phyloP scores from a whole-genome alignment of 2,888 invertebrate species.

The Pantelozetes paolii region DNA sequence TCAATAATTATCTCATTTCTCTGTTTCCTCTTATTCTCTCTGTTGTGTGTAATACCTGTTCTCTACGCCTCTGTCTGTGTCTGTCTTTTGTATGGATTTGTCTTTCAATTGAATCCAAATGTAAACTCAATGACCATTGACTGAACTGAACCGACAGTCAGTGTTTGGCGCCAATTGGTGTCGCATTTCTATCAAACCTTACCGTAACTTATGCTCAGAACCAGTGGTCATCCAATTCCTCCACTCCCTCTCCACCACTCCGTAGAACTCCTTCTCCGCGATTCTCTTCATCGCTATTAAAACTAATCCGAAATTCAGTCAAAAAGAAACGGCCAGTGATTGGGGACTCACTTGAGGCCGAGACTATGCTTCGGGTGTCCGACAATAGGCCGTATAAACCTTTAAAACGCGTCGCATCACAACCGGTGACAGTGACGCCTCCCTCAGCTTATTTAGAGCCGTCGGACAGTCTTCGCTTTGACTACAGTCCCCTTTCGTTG shows the following conservation, averaged over 20 bases:
- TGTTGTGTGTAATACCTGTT: too few relatives aligned
- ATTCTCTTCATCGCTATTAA: constrained; percentile 25
- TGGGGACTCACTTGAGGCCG: constrained; percentile 39
- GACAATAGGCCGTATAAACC: constrained; percentile 10
- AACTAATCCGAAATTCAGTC: constrained; percentile 23
- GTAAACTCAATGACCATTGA: neutral
- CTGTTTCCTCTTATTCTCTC: too few relatives aligned
- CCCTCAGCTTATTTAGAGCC: constrained; percentile 5
- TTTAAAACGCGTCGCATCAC: constrained; percentile 45
- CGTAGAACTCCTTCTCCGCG: constrained; percentile 32
- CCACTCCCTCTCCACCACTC: constrained; percentile 21
- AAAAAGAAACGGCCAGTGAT: constrained; percentile 34
- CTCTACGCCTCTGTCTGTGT: neutral
- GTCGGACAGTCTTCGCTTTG: neutral
- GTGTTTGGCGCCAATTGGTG: constrained; percentile 15
- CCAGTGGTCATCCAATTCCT: constrained; percentile 11
- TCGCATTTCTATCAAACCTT: constrained; percentile 9
- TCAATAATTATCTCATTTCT: neutral
- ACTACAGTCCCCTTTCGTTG: constrained; percentile 23
- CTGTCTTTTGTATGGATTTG: constrained; percentile 15
- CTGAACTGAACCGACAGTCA: neutral
- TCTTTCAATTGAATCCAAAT: neutral
- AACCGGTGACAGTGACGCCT: constrained; percentile 32
- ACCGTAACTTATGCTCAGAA: neutral
- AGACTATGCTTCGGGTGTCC: constrained; percentile 1